Conservation (phyloP, 2,113 vertebrate species). For the Cephalophus harveyi region DNA sequence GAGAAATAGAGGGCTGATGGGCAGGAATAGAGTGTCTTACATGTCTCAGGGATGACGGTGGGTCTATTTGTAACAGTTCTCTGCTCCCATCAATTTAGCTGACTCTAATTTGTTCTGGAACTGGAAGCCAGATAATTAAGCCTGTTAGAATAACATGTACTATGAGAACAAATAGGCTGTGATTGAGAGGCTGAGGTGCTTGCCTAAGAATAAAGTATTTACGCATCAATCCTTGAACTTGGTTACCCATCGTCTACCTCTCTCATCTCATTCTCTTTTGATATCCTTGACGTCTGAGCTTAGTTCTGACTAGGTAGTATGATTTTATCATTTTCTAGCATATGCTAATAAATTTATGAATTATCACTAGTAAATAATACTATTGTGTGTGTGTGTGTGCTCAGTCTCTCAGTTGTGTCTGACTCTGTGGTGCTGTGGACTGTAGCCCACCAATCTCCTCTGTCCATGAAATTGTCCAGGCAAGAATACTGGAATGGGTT, state of each 20-base stretch:
- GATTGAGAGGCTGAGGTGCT: not conserved
- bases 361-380: not conserved
- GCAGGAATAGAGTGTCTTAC: no score
- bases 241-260: not conserved
- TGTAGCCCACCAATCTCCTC: not conserved
- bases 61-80: not conserved
- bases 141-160: not conserved
- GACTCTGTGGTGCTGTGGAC: not conserved
- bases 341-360: not conserved
- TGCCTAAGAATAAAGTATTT: not conserved
- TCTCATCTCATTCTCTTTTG: not conserved
- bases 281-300: not conserved
- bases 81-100: not conserved
- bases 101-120: constrained; percentile 40
- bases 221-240: not conserved
- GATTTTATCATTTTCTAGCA: not conserved
- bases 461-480: not conserved
- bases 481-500: not conserved
- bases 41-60: not conserved
- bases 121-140: constrained; percentile 33
- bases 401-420: not conserved
- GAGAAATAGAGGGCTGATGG: not conserved
- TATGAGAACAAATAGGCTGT: not conserved
- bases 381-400: not conserved
- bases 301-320: not conserved